A percentile compares a stretch with the other conserved stretches of the same genome.
phyloP scores from a whole-genome alignment of 1,140 invertebrate species.

The Caligus rogercresseyi region DNA sequence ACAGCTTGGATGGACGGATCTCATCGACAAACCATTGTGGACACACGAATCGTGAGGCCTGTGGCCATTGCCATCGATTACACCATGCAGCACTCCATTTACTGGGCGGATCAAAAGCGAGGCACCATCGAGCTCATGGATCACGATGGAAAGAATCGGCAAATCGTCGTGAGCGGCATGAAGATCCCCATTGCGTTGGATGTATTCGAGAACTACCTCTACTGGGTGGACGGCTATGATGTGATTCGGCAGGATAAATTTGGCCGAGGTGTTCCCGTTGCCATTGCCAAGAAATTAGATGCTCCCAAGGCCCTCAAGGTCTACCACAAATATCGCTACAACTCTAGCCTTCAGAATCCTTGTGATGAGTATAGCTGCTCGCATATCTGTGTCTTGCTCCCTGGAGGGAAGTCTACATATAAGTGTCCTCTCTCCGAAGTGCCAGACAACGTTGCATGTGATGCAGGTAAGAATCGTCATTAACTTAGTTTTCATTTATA shows the following conservation, averaged over 20 bases:
- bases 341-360: constrained; percentile 47
- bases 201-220: constrained; percentile 72
- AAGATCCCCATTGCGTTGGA: constrained; percentile 67
- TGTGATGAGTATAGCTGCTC: constrained; percentile 48
- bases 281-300: constrained; percentile 54
- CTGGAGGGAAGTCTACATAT: constrained; percentile 55
- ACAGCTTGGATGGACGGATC: constrained; percentile 88
- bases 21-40: constrained; percentile 56
- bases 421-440: constrained; percentile 49
- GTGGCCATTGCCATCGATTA: constrained; percentile 76
- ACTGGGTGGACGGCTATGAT: constrained; percentile 71
- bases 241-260: constrained; percentile 81
- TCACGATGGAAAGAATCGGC: constrained; percentile 51
- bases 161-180: constrained; percentile 50
- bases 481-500: constrained; percentile 14
- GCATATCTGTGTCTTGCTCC: constrained; percentile 75
- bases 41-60: constrained; percentile 57
- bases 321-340: constrained; percentile 52
- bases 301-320: constrained; percentile 61
- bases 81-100: constrained; percentile 67
- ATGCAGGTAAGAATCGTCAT: constrained; percentile 6
- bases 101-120: constrained; percentile 87
- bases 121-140: constrained; percentile 79
- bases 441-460: not conserved
- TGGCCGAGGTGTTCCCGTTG: constrained; percentile 70